phyloP scores from a whole-genome alignment of 2,113 vertebrate species.

The Indicator maculatus region DNA sequence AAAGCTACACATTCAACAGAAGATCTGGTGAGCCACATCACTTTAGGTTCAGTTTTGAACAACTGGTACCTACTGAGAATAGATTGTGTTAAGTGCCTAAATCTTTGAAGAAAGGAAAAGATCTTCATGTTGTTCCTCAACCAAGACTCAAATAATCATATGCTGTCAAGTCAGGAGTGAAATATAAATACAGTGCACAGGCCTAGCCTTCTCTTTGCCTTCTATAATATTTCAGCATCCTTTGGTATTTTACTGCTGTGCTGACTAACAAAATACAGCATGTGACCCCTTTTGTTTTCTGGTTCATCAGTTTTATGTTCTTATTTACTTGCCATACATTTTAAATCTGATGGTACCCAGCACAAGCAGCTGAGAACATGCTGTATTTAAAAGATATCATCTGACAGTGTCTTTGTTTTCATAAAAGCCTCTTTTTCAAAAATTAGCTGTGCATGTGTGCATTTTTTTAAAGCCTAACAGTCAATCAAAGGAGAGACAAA shows the following conservation, averaged over 20 bases:
- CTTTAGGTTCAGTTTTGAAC: not conserved
- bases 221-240: not conserved
- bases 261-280: not conserved
- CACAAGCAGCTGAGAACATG: not conserved
- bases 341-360: not conserved
- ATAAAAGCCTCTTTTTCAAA: not conserved
- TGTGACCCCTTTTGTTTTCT: not conserved
- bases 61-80: not conserved
- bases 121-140: not conserved
- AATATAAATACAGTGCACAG: not conserved
- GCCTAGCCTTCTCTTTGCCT: not conserved
- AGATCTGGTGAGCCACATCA: not conserved
- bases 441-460: accelerated
- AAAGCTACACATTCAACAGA: not conserved
- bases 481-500: not conserved
- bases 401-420: not conserved
- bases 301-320: constrained; percentile 25
- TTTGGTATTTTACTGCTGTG: not conserved
- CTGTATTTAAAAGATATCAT: not conserved
- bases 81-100: not conserved
- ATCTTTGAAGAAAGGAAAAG: not conserved
- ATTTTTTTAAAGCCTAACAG: not conserved
- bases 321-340: constrained; percentile 8
- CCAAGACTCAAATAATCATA: not conserved
- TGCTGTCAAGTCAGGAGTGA: not conserved